Base-by-base conservation (phyloP, 2,797 vertebrate genomes). In the Dromococcyx pavoninus region DNA sequence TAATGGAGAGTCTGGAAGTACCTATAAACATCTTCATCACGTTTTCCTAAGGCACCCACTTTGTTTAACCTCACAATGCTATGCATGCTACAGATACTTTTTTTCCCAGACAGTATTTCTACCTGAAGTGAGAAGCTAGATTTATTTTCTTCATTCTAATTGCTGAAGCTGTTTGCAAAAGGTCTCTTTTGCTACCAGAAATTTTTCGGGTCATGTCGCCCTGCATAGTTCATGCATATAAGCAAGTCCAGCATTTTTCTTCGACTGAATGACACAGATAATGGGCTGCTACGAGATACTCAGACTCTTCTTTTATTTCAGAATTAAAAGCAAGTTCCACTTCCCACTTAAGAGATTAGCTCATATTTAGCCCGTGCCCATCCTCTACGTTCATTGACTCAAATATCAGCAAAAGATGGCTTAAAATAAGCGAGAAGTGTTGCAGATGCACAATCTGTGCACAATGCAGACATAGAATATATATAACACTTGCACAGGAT, bases 351-450 rank as follows among this genome's bases (percentile, higher is more conserved):
- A 66, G 72, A 92, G 72, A 95, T 81, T 84, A 95, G 77, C 93
- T 91, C 91, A 66, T 64, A 91, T 67, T 65, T 75, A 96, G 74
- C 58, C 73, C 5, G 25, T 41, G 41, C 65, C 50, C 61, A 71
- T 90, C 71, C 88, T 87, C 86, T 48, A 77, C 10, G 75, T 64
- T 94, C 67, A 74, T 9, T 77, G 72, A 93, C 69, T 94, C 74
- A 92, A 95, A 90, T 89, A 95, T 30, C 62, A 88, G 67, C 21
- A 86, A 81, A 96, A 94, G 60, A 56, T 58, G 93, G 82, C 57
- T 93, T 87, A 94, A 94, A 93, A 95, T 94, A 86, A 87, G 71
- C 32, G 17, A 15, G 58, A 92, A 93, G 86, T 86, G 86, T 91
- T 95, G 92, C 81, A 94, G 86, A 78, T 74, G 88, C 57, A 92